phyloP scores from a whole-genome alignment of 2,888 invertebrate genomes.

The Clitarchus hookeri region DNA sequence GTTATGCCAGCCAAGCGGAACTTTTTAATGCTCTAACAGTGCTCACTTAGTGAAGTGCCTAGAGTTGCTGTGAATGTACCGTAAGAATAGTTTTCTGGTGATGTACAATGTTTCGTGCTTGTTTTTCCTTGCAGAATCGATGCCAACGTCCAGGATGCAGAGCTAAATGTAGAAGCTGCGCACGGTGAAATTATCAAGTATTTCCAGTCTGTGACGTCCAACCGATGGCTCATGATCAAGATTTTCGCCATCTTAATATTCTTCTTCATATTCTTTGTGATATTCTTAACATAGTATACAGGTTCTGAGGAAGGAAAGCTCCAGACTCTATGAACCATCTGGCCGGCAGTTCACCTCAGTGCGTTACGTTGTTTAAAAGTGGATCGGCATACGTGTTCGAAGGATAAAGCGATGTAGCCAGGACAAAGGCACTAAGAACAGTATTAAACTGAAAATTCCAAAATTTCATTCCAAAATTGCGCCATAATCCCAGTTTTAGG shows the following conservation, averaged over 20 bases:
- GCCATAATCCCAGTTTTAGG: not conserved
- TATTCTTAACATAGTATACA: slow-evolving; percentile 81
- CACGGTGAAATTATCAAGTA: slow-evolving; percentile 97
- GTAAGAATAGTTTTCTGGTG: not conserved
- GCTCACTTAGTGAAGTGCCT: not conserved
- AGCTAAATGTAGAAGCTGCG: slow-evolving; percentile 96
- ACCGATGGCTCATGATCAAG: slow-evolving; percentile 99
- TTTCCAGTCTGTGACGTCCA: slow-evolving; percentile 95
- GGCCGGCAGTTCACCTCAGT: not conserved
- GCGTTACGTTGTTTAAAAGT: not conserved
- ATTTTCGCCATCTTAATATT: slow-evolving; percentile 97
- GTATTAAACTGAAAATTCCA: slow-evolving; percentile 1
- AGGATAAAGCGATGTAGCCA: not conserved
- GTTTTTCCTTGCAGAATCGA: slow-evolving; percentile 74
- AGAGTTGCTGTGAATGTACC: not conserved
- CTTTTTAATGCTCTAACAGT: too few species aligned
- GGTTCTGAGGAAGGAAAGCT: not conserved
- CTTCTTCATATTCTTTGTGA: slow-evolving; percentile 98
- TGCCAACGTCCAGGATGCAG: slow-evolving; percentile 93
- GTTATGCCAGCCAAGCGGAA: too few species aligned
- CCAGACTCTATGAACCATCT: not conserved
- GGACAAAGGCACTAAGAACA: not conserved
- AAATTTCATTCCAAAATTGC: not conserved
- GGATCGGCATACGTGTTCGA: not conserved
- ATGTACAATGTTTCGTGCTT: not conserved